A percentile compares a stretch with the other conserved stretches of the same genome.
phyloP scores from a whole-genome alignment of 1,140 invertebrate genomes.

The Sycophaga agraensis region DNA sequence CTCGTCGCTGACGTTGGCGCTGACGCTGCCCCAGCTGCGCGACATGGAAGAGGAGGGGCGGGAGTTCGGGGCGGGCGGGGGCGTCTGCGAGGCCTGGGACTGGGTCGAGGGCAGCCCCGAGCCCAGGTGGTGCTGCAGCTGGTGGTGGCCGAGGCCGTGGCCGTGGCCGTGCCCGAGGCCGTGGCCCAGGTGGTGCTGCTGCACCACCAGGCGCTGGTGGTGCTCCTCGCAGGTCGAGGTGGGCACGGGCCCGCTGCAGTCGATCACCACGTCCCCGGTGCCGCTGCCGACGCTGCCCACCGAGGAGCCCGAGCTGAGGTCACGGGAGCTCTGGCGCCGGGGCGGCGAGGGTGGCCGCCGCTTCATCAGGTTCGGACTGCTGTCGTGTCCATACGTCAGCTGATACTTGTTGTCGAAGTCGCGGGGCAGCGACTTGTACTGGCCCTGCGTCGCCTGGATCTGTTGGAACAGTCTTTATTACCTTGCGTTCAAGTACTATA shows the following conservation, averaged over 20 bases:
- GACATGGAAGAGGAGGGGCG: constrained; percentile 60
- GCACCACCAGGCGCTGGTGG: constrained; percentile 41
- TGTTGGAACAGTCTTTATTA: constrained; percentile 32
- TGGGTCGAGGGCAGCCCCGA: constrained; percentile 43
- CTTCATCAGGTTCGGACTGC: constrained; percentile 53
- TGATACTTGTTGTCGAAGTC: constrained; percentile 58
- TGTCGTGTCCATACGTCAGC: constrained; percentile 53
- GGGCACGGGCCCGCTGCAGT: constrained; percentile 57
- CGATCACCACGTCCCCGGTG: constrained; percentile 53
- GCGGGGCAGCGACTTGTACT: constrained; percentile 53
- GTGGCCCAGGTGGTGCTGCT: constrained; percentile 46
- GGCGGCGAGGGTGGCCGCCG: constrained; percentile 80
- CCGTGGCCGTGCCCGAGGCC: constrained; percentile 31
- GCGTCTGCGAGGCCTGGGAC: constrained; percentile 32
- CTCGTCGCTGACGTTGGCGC: constrained; percentile 58
- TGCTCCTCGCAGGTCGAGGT: constrained; percentile 52
- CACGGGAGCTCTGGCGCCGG: constrained; percentile 67
- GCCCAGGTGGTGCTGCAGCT: constrained; percentile 39
- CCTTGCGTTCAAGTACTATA: too few species aligned
- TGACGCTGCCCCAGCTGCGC: constrained; percentile 60
- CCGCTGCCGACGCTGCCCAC: constrained; percentile 33
- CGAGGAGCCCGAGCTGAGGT: constrained; percentile 40
- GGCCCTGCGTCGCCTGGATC: constrained; percentile 50
- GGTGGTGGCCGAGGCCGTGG: constrained; percentile 42
- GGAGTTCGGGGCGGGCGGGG: constrained; percentile 49